A percentile compares a stretch with the other conserved stretches of the same genome.
Conservation (phyloP, 2,113 vertebrate species). For the Blennius ocellaris region DNA sequence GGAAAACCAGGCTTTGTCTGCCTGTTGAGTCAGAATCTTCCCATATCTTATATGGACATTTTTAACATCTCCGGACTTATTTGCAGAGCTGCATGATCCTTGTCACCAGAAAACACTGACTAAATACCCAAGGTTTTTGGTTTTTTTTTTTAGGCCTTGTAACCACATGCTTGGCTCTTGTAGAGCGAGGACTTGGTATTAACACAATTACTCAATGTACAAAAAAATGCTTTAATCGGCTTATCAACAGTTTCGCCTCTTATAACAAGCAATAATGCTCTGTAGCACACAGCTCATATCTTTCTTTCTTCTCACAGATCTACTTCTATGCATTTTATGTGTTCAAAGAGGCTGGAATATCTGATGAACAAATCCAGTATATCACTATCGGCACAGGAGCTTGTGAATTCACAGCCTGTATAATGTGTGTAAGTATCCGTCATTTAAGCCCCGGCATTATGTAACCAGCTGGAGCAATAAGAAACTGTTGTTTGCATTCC, state of each 20-base stretch:
- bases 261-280: constrained; percentile 14
- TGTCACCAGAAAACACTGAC: constrained; percentile 18
- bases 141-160: constrained; percentile 28
- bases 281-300: constrained; percentile 3
- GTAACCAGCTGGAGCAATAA: constrained; percentile 36
- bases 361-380: constrained; percentile 86
- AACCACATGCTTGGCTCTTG: constrained; percentile 38
- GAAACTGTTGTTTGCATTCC: constrained; percentile 22
- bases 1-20: background rate
- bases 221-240: constrained; percentile 58
- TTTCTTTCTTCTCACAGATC: constrained; percentile 80
- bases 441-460: constrained; percentile 38
- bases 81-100: constrained; percentile 6
- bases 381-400: constrained; percentile 87
- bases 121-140: too few species aligned
- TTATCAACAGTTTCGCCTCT: constrained; percentile 42
- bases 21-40: background rate
- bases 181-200: constrained; percentile 42
- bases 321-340: constrained; percentile 90
- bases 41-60: background rate
- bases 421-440: constrained; percentile 88
- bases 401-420: constrained; percentile 87
- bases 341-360: constrained; percentile 88
- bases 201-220: constrained; percentile 46
- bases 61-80: background rate